Conservation (phyloP, 2,888 invertebrate species). For the Spialia ferax region DNA sequence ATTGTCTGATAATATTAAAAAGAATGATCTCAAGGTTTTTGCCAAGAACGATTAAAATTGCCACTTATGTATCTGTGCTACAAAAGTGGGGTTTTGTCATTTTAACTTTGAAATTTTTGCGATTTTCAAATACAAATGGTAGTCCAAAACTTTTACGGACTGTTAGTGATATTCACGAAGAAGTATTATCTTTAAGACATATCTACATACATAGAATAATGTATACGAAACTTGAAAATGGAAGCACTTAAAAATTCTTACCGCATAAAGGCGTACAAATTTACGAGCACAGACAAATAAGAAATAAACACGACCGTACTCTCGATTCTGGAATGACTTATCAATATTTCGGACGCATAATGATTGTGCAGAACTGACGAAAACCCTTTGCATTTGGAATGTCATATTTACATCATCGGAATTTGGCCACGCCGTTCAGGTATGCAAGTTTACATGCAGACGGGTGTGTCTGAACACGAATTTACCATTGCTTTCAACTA, state of each 20-base stretch:
- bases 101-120: no score
- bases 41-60: no score
- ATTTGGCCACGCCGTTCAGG: conserved; percentile 34
- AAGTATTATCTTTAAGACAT: no score
- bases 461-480: conserved; percentile 36
- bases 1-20: no score
- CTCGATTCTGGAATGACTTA: conserved; percentile 20
- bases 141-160: no score
- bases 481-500: conserved; percentile 20
- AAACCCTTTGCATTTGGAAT: conserved; percentile 39
- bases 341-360: conserved; percentile 32
- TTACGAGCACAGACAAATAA: neutral
- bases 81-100: no score
- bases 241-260: neutral
- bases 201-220: no score
- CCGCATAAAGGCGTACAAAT: neutral
- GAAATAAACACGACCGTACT: conserved; percentile 5
- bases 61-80: no score
- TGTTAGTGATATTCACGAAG: no score
- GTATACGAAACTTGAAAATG: neutral
- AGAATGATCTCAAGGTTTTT: no score
- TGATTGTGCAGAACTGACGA: conserved; percentile 34
- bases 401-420: conserved; percentile 41
- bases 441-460: conserved; percentile 32
- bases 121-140: no score